phyloP scores from a whole-genome alignment of 2,113 vertebrate genomes.

The Chaetorhynchus papuensis region DNA sequence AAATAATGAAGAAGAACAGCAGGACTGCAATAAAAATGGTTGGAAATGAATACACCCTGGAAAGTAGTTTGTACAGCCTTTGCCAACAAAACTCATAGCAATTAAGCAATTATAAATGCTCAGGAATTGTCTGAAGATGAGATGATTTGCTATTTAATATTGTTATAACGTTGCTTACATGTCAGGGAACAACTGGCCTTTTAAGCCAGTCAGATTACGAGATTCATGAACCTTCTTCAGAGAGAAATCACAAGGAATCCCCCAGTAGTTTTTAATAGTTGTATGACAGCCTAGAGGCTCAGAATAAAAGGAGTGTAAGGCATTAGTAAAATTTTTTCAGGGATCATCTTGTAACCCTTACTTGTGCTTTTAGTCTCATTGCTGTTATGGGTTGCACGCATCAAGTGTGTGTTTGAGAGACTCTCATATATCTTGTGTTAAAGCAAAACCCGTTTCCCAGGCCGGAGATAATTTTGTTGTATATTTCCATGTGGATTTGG shows the following conservation, averaged over 20 bases:
- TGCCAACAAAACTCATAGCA: not conserved
- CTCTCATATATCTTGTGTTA: not conserved
- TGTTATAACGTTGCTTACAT: not conserved
- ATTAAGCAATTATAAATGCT: not conserved
- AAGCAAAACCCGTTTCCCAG: not conserved
- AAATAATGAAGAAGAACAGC: constrained; percentile 42
- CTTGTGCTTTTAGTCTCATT: not conserved
- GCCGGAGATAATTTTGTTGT: not conserved
- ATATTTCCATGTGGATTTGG: not conserved
- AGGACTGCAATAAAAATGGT: not conserved
- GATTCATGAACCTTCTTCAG: not conserved
- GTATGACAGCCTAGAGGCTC: not conserved
- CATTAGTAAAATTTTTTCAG: not conserved
- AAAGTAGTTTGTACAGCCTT: not conserved
- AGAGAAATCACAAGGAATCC: not conserved
- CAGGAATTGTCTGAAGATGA: not conserved
- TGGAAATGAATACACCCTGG: not conserved
- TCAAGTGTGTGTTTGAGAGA: not conserved
- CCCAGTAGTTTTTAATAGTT: not conserved
- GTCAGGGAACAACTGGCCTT: not conserved
- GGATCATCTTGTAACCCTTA: constrained; percentile 7
- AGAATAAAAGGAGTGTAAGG: not conserved
- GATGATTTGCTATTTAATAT: not conserved
- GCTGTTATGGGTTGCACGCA: not conserved
- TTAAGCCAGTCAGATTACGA: not conserved